Evolutionary conservation across 2,888 invertebrate species (phyloP), one percentile per base, ranked within the genome.

Genomic region (Morpho achilles): DNA sequence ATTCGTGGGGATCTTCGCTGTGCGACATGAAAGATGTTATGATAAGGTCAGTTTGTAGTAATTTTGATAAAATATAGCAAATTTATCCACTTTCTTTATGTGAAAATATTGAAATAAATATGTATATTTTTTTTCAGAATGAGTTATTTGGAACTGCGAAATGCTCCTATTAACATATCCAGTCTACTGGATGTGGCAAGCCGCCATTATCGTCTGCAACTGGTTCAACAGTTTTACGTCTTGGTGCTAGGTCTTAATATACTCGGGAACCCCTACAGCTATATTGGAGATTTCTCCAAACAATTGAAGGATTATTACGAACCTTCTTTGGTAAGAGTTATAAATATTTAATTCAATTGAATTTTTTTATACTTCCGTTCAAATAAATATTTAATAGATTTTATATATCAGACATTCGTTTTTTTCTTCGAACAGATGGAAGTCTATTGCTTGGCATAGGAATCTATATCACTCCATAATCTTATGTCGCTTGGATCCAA

Each of bases 191-290:
- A 86, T 7, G 91, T 93, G 60, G 89, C 94, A 0, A 89, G 91
- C 48, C 90, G 92, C 3, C 94, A 95, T 78, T 94, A 95, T 73
- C 91, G 91, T 72, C 92, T 93, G 39, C 95, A 96, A 79, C 87
- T 95, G 65, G 87, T 95, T 57, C 96, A 96, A 74, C 96, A 96
- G 81, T 94, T 95, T 75, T 95, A 96, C 71, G 96, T 96, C 0
- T 89, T 95, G 63, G 93, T 96, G 1, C 84, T 96, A 16, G 96
- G 96, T 0, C 84, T 95, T 43, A 95, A 96, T 71, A 95, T 96
- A 40, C 91, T 96, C 22, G 95, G 96, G 7, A 96, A 96, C 83
- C 95, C 96, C 0, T 96, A 95, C 74, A 92, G 92, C 66, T 82
- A 91, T n/a, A 87, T 93, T 8, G 91, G 92, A 46, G 93, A 94